A percentile compares a stretch with the other conserved stretches of the same genome.
phyloP scores from a whole-genome alignment of 1,140 invertebrate genomes.

The Asbolus verrucosus region DNA sequence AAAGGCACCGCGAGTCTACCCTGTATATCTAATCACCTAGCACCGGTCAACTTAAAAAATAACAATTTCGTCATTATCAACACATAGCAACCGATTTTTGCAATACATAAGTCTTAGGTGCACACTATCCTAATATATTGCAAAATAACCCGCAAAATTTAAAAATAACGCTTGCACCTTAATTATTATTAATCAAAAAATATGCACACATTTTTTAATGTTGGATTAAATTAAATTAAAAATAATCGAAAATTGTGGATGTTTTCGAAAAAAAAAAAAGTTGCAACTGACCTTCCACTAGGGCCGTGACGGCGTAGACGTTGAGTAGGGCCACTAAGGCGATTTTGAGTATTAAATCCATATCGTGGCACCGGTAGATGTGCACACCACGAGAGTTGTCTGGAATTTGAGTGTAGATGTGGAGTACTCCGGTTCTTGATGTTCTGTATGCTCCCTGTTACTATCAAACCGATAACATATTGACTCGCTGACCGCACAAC shows the following conservation, averaged over 20 bases:
- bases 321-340: slow-evolving; percentile 13
- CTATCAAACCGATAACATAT: slow-evolving; percentile 51
- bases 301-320: slow-evolving; percentile 32
- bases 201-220: too few species aligned
- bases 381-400: slow-evolving; percentile 43
- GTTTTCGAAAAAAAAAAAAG: slow-evolving; percentile 12
- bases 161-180: too few species aligned
- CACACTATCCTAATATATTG: slow-evolving; percentile 21
- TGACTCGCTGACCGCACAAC: slow-evolving; percentile 43
- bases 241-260: background rate
- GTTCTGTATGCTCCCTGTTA: slow-evolving; percentile 46
- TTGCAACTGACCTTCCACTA: slow-evolving; percentile 30
- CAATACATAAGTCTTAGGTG: slow-evolving; percentile 3
- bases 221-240: too few species aligned
- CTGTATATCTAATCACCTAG: too few species aligned
- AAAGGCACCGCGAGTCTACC: too few species aligned
- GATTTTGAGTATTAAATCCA: slow-evolving; percentile 33
- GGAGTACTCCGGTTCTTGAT: slow-evolving; percentile 46
- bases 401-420: slow-evolving; percentile 47
- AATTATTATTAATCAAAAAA: too few species aligned
- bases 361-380: slow-evolving; percentile 35
- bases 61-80: slow-evolving; percentile 2
- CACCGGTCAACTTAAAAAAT: background rate
- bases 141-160: too few species aligned
- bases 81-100: slow-evolving; percentile 8